A percentile compares a stretch with the other conserved stretches of the same genome.
Evolutionary conservation across 2,797 vertebrate species (phyloP).

Genomic region (Cossypha caffra): DNA sequence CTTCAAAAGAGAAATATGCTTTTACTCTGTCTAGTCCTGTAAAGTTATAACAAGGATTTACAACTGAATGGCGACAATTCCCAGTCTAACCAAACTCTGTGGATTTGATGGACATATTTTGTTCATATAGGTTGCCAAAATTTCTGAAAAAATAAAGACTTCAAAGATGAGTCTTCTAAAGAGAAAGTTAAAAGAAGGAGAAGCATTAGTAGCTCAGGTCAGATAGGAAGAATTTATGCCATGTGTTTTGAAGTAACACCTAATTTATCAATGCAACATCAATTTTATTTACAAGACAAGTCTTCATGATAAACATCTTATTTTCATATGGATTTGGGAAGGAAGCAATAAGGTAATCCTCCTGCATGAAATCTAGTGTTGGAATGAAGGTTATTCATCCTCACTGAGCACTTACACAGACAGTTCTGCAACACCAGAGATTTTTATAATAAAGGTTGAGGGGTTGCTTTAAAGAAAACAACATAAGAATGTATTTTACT

Average conservation of each 20-base stretch:
- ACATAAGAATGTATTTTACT: background rate
- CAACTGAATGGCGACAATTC: background rate
- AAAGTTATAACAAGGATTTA: background rate
- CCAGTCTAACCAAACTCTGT: background rate
- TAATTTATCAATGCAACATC: background rate
- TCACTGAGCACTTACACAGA: background rate
- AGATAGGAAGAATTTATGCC: background rate
- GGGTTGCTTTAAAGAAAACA: background rate
- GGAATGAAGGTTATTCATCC: background rate
- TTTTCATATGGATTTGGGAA: background rate
- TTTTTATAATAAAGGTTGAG: background rate
- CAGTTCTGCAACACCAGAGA: background rate
- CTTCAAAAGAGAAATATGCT: background rate
- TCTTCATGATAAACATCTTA: background rate
- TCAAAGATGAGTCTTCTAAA: background rate
- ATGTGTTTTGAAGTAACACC: background rate
- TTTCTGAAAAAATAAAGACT: background rate
- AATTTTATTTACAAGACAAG: background rate
- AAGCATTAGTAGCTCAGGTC: background rate
- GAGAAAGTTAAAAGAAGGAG: background rate
- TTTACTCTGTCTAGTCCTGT: background rate
- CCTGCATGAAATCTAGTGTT: background rate
- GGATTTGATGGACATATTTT: background rate
- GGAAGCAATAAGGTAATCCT: background rate
- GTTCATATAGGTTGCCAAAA: background rate